These are phyloP conservation scores for Rhabdornis inornatus DNA, from an alignment of 2,113 vertebrate genomes.

Conservation along the genomic window DNA sequence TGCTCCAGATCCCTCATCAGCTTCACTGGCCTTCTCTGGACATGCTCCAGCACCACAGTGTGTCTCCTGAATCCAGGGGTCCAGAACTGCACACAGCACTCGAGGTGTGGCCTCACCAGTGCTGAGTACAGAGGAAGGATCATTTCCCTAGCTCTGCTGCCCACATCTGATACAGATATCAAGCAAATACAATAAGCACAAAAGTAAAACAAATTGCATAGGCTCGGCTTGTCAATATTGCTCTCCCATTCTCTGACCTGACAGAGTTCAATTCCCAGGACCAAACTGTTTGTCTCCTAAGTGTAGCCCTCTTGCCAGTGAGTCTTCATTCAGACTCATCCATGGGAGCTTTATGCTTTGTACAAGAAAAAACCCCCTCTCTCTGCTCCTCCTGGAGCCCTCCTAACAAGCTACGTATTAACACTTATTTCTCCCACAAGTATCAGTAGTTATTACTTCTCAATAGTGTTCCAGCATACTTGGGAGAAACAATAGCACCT, in stretches of 20 bases:
- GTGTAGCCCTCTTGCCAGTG: not conserved
- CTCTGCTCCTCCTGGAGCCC: not conserved
- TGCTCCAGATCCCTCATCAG: not conserved
- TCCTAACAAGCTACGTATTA: not conserved
- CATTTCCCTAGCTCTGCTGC: not conserved
- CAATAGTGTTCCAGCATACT: not conserved
- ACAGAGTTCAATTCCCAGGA: not conserved
- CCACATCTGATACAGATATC: not conserved
- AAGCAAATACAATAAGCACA: not conserved
- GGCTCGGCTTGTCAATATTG: not conserved
- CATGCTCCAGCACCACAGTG: rapidly evolving
- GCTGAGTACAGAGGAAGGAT: not conserved
- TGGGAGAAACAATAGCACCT: not conserved
- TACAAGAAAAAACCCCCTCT: not conserved
- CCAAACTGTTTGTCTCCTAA: not conserved
- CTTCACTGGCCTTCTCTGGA: not conserved
- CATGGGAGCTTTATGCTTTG: not conserved
- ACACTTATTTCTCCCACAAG: not conserved
- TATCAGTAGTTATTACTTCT: not conserved
- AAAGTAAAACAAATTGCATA: not conserved
- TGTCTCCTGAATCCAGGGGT: not conserved
- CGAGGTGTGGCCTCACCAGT: not conserved
- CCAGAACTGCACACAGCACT: not conserved
- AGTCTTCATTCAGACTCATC: not conserved
- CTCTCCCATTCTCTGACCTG: not conserved